A percentile compares a stretch with the other conserved stretches of the same genome.
These are phyloP conservation scores for Plectus sambesii DNA, from an alignment of 1,140 invertebrate genomes.

Conservation along the genomic window DNA sequence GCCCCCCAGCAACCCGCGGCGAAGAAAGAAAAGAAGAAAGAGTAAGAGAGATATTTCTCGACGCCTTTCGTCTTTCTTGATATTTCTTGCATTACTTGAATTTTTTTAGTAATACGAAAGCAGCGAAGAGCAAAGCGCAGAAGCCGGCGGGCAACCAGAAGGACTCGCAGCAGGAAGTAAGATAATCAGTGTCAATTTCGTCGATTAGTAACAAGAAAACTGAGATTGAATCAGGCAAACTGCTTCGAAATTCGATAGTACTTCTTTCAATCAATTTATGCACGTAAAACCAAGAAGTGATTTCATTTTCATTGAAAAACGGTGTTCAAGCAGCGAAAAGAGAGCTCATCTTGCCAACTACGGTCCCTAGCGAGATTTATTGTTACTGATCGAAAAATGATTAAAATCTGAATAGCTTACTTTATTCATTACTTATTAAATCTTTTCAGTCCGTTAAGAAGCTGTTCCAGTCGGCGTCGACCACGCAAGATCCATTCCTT, in stretches of 20 bases:
- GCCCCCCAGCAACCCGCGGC: background rate
- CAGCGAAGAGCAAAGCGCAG: conserved; percentile 2
- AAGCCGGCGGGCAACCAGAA: conserved; percentile 8
- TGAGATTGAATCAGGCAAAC: too few relatives aligned
- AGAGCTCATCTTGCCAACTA: too few relatives aligned
- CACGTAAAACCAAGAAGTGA: too few relatives aligned
- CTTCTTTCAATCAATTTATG: conserved; percentile 1
- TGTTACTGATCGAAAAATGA: background rate
- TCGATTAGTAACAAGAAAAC: too few relatives aligned
- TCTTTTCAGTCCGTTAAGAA: conserved; percentile 8
- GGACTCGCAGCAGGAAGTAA: conserved; percentile 2
- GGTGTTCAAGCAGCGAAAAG: too few relatives aligned
- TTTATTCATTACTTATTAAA: conserved; percentile 5
- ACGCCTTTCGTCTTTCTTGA: too few relatives aligned
- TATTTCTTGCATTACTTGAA: conserved; percentile 7
- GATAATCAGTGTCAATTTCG: too few relatives aligned
- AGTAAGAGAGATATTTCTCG: too few relatives aligned
- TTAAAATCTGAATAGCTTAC: background rate
- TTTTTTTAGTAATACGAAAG: too few relatives aligned
- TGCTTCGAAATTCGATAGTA: conserved; percentile 7
- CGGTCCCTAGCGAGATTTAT: conserved; percentile 3
- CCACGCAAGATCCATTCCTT: conserved; percentile 9
- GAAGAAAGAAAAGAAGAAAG: too few relatives aligned
- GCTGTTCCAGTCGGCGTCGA: too few relatives aligned
- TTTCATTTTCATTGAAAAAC: too few relatives aligned